Percentiles rank a stretch among this genome's conserved stretches.
Evolutionary conservation across 2,888 invertebrate genomes (phyloP).

Genomic region (Hermaeophaga mercurialis): DNA sequence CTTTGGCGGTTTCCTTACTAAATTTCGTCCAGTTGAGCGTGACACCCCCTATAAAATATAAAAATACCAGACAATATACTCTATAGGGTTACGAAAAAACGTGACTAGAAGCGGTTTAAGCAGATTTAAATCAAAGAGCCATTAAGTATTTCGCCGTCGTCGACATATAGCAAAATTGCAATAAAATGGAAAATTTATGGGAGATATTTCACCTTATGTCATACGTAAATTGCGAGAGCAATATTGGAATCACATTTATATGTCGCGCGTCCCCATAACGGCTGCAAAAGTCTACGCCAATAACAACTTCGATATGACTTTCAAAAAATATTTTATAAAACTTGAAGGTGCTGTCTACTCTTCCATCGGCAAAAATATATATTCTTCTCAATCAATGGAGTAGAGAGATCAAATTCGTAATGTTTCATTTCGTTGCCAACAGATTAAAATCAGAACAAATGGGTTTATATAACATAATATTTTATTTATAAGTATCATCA

Average conservation of each 20-base stretch:
- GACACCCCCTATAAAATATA: too few species aligned
- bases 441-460: too few species aligned
- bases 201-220: slow-evolving; percentile 16
- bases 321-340: slow-evolving; percentile 25
- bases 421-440: too few species aligned
- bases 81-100: background rate
- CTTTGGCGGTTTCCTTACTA: too few species aligned
- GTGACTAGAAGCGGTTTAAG: background rate
- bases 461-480: too few species aligned
- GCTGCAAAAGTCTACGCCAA: slow-evolving; percentile 15
- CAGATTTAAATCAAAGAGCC: slow-evolving; percentile 5
- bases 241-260: slow-evolving; percentile 29
- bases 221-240: slow-evolving; percentile 16
- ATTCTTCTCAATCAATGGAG: background rate
- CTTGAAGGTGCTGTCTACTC: slow-evolving; percentile 23
- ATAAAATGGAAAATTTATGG: slow-evolving; percentile 13
- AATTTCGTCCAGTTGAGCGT: too few species aligned
- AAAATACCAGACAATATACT: background rate
- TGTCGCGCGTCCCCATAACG: slow-evolving; percentile 17
- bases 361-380: background rate
- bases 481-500: too few species aligned
- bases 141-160: slow-evolving; percentile 2
- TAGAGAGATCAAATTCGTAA: too few species aligned
- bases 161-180: background rate
- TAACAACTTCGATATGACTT: slow-evolving; percentile 25